Evolutionary conservation across 35 echinoderm and acorn worm species (phyloP).

Genomic region (Heliocidaris tuberculata): DNA sequence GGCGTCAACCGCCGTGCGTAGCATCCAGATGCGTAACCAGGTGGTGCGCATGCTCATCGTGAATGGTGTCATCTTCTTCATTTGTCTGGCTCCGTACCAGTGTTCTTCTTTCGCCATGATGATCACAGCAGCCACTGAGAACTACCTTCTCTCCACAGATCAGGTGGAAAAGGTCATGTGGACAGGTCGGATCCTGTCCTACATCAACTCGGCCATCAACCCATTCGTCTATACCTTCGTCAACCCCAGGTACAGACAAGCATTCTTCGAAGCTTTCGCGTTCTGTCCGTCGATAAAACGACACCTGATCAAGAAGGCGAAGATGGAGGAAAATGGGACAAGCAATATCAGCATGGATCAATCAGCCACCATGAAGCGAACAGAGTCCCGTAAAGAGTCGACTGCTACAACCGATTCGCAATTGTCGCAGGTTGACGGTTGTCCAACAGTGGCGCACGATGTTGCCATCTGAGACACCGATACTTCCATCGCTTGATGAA

Average conservation of each 20-base stretch:
- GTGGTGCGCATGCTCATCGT: constrained; percentile 62
- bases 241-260: constrained; percentile 53
- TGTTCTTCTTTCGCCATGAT: constrained; percentile 47
- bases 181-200: constrained; percentile 54
- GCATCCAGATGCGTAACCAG: constrained; percentile 60
- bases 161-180: neutral
- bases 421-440: neutral
- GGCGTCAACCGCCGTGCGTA: neutral
- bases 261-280: constrained; percentile 45
- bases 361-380: neutral
- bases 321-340: neutral
- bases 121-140: constrained; percentile 11
- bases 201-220: constrained; percentile 66
- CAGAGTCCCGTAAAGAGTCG: neutral
- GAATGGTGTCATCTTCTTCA: constrained; percentile 65
- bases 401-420: neutral
- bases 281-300: neutral
- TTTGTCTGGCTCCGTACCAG: constrained; percentile 53
- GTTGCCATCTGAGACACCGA: neutral
- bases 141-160: neutral
- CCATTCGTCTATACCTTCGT: constrained; percentile 61
- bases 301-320: neutral
- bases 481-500: neutral
- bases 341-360: neutral
- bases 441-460: neutral